Evolutionary conservation across 2,888 invertebrate genomes (phyloP).

Genomic region (Troglohyphantes excavatus): DNA sequence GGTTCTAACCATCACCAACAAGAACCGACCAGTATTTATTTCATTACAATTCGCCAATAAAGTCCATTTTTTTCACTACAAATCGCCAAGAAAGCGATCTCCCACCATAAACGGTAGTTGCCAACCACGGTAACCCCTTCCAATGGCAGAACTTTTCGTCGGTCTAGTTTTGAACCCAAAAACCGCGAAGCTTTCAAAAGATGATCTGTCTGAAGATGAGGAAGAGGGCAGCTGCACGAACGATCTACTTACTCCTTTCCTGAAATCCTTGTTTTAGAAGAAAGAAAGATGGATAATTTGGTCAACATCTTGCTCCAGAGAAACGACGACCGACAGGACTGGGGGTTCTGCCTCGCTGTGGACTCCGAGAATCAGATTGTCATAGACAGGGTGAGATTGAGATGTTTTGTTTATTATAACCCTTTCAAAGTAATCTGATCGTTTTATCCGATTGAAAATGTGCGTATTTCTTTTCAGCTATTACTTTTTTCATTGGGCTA

Average conservation of each 20-base stretch:
- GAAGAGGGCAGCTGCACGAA: not conserved
- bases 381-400: constrained; percentile 59
- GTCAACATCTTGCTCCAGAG: constrained; percentile 70
- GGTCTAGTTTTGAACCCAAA: constrained; percentile 8
- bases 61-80: too few species aligned
- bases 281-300: constrained; percentile 63
- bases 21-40: too few species aligned
- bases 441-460: constrained; percentile 38
- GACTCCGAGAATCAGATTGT: constrained; percentile 57
- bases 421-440: constrained; percentile 8
- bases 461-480: constrained; percentile 13
- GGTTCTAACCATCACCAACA: too few species aligned
- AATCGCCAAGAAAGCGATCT: constrained; percentile 6
- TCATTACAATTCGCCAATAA: too few species aligned
- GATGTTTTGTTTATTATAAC: not conserved
- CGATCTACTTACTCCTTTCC: not conserved
- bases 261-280: not conserved
- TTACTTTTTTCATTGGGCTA: not conserved
- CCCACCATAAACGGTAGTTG: not conserved
- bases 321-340: constrained; percentile 54
- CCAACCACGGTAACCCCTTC: constrained; percentile 33
- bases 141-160: constrained; percentile 39
- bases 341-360: constrained; percentile 62
- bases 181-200: constrained; percentile 63
- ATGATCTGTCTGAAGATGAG: not conserved